Evolutionary conservation across 2,797 vertebrate genomes (phyloP).

Genomic region (Notoglanidium macrostoma): DNA sequence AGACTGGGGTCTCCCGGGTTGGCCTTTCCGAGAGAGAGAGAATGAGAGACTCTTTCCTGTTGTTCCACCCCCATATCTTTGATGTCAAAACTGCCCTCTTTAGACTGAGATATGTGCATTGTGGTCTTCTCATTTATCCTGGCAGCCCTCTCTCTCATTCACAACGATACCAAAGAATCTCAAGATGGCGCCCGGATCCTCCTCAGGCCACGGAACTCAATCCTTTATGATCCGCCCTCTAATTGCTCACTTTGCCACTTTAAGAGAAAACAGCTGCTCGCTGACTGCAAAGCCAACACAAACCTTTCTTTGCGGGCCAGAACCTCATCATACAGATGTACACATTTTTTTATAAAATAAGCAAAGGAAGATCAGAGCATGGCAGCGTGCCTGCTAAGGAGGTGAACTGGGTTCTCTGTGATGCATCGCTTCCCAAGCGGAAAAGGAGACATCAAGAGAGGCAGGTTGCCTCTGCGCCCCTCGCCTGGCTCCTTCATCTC

Average conservation of each 20-base stretch:
- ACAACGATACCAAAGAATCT: slow-evolving; percentile 74
- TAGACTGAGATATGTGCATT: slow-evolving; percentile 31
- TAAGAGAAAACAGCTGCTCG: slow-evolving; percentile 72
- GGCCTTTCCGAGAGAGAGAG: slow-evolving; percentile 22
- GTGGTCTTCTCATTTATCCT: slow-evolving; percentile 43
- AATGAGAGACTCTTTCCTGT: neutral
- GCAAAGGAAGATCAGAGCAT: slow-evolving; percentile 51
- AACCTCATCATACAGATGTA: slow-evolving; percentile 50
- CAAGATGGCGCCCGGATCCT: slow-evolving; percentile 73
- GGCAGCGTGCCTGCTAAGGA: slow-evolving; percentile 25
- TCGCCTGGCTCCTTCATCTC: slow-evolving; percentile 39
- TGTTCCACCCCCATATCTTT: slow-evolving; percentile 62
- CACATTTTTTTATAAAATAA: slow-evolving; percentile 41
- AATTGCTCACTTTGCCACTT: slow-evolving; percentile 74
- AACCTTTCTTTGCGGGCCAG: slow-evolving; percentile 51
- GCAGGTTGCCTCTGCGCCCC: neutral
- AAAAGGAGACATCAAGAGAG: slow-evolving; percentile 38
- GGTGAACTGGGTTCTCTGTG: slow-evolving; percentile 25
- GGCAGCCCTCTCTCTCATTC: slow-evolving; percentile 62
- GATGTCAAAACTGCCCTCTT: slow-evolving; percentile 70
- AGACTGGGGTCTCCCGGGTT: slow-evolving; percentile 42
- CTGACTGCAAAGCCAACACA: slow-evolving; percentile 63
- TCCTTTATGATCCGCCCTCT: slow-evolving; percentile 77
- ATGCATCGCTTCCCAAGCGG: slow-evolving; percentile 37
- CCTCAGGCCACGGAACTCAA: slow-evolving; percentile 77